These are phyloP conservation scores for Lepidocyrtoides sp. DNA, from an alignment of 2,888 invertebrate genomes.

Conservation along the genomic window DNA sequence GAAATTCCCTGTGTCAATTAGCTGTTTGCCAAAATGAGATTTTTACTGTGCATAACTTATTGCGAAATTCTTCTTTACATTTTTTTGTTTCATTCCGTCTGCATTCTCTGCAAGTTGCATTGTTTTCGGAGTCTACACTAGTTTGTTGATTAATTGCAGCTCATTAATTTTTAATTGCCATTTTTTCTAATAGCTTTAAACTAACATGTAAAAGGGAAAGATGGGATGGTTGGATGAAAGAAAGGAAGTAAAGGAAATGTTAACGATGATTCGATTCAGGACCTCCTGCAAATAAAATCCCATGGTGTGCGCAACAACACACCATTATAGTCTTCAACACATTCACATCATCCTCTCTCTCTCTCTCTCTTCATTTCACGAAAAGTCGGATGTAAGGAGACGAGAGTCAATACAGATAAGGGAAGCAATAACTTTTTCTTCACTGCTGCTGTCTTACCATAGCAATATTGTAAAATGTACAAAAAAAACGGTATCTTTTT, in stretches of 20 bases:
- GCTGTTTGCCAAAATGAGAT: background rate
- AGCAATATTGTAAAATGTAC: slow-evolving; percentile 26
- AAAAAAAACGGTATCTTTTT: slow-evolving; percentile 45
- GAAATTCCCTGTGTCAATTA: background rate
- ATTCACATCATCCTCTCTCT: no score
- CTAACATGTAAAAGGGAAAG: background rate
- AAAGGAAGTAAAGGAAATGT: background rate
- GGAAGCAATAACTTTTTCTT: slow-evolving; percentile 32
- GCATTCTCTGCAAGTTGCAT: background rate
- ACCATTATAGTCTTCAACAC: background rate
- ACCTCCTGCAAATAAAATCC: slow-evolving; percentile 55
- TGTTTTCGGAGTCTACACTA: background rate
- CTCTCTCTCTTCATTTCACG: no score
- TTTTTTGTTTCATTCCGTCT: background rate
- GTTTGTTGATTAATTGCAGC: slow-evolving; percentile 73
- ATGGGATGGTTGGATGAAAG: no score
- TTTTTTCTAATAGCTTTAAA: background rate
- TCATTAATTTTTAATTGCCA: slow-evolving; percentile 75
- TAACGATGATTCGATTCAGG: slow-evolving; percentile 35
- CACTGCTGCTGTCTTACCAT: background rate
- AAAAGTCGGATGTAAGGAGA: background rate
- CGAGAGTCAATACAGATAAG: slow-evolving; percentile 38
- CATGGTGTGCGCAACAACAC: background rate
- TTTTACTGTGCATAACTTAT: no score
- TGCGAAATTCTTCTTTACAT: background rate